Evolutionary conservation across 2,113 vertebrate species (phyloP), one percentile per base, ranked within the genome.

Genomic region (Anarrhichthys ocellatus): DNA sequence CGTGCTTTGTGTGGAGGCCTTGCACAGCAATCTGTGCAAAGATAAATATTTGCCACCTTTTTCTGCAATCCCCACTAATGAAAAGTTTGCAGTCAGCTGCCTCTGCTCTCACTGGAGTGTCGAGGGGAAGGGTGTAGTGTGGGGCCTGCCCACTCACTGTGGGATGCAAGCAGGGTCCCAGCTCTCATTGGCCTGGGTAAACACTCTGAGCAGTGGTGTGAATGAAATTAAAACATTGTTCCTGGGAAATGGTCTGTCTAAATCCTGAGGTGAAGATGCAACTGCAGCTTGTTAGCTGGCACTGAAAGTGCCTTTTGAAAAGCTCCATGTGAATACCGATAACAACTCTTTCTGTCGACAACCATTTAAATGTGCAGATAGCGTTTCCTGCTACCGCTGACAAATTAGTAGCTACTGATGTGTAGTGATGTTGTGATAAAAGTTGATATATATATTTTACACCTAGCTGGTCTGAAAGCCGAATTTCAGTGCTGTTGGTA

Each of bases 1-100:
- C 84, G 79, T 50, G 82, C 88, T 93, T 91, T 90, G 89, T 91
- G 91, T 92, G 82, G 90, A 84, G 58, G 58, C 48, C 78, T 40
- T 64, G 81, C 79, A 42, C 76, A 66, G 84, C 87, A 89, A 82
- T 92, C 88, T 88, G 91, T 86, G 85, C 86, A 90, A 91, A 90
- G 84, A 92, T 91, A 94, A 93, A 94, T 94, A 94, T 94, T 94
- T 94, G 89, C 92, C 86, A 70, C 91, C 69, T 90, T 89, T 87
- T 89, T 87, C 79, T 84, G 84, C 81, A 73, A 76, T 73, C 78
- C 77, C 80, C 86, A 22, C 85, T 92, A 90, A 93, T 93, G 88
- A 92, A 89, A 91, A 87, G 84, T 89, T 87, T 89, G 77, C 88
- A 87, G 81, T 50, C 83, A 89, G 85, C 89, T 87, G 75, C 90